These are phyloP conservation scores for Norana najaformis DNA, from an alignment of 2,888 invertebrate species.

Conservation along the genomic window DNA sequence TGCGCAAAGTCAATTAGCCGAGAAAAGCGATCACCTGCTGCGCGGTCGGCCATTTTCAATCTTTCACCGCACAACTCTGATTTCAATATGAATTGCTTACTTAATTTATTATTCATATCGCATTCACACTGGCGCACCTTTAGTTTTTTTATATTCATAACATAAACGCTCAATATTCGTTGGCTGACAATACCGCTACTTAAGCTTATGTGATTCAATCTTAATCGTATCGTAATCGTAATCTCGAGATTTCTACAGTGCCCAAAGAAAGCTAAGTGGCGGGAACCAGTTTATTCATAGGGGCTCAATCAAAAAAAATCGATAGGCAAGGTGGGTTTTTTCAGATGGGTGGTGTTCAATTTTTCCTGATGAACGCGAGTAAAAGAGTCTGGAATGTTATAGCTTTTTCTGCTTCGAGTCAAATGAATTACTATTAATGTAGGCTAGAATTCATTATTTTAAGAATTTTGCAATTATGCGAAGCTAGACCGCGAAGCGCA, in stretches of 20 bases:
- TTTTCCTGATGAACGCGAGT: no score
- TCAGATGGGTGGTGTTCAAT: no score
- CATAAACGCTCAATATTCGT: neutral
- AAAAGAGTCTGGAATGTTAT: neutral
- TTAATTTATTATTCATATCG: neutral
- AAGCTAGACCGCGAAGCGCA: no score
- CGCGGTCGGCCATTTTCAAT: neutral
- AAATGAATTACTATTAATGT: neutral
- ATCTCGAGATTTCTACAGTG: no score
- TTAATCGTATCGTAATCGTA: no score
- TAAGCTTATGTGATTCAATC: no score
- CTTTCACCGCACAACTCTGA: neutral
- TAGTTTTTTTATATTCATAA: neutral
- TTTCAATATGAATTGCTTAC: neutral
- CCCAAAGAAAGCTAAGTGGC: no score
- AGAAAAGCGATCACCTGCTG: slow-evolving; percentile 1
- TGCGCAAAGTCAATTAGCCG: neutral
- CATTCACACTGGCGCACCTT: neutral
- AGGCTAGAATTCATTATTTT: neutral
- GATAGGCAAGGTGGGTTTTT: no score
- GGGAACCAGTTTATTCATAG: no score
- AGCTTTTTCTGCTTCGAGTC: neutral
- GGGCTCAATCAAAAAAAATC: no score
- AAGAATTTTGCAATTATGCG: neutral
- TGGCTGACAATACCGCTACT: neutral